Evolutionary conservation across 2,888 invertebrate genomes (phyloP).

Genomic region (Tolmerus cingulatus): DNA sequence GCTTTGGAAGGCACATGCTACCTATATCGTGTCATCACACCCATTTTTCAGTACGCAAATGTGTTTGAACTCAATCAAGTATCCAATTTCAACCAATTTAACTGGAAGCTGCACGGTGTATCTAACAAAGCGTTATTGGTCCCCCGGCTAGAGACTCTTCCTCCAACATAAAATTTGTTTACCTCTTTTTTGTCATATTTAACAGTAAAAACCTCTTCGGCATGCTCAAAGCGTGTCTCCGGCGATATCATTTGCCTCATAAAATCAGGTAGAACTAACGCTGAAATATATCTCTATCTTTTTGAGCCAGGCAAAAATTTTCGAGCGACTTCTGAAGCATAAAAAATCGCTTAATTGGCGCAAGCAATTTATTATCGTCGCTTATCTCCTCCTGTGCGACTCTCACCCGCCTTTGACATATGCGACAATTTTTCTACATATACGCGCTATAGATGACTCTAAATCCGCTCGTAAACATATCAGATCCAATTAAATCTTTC

Average conservation of each 20-base stretch:
- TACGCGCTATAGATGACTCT: not conserved
- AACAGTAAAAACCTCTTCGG: not conserved
- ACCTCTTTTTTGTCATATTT: not conserved
- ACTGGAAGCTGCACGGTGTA: not conserved
- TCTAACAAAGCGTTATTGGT: not conserved
- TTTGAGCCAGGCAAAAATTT: not conserved
- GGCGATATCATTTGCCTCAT: not conserved
- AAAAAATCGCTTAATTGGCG: not conserved
- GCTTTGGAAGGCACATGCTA: not conserved
- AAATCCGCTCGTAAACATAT: conserved; percentile 14
- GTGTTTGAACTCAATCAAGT: not conserved
- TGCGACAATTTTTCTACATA: not conserved
- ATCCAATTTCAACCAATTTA: not conserved
- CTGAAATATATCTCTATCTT: not conserved
- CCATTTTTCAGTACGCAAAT: not conserved
- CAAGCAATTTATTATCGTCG: not conserved
- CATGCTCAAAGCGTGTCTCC: not conserved
- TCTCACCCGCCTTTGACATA: not conserved
- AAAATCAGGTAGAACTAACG: not conserved
- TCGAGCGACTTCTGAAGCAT: not conserved
- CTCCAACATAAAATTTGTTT: not conserved
- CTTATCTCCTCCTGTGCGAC: not conserved
- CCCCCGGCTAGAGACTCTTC: not conserved
- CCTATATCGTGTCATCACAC: not conserved
- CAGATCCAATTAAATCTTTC: conserved; percentile 10